These are phyloP conservation scores for Anguilla pacifica DNA, from an alignment of 2,797 vertebrate species.

Conservation along the genomic window DNA sequence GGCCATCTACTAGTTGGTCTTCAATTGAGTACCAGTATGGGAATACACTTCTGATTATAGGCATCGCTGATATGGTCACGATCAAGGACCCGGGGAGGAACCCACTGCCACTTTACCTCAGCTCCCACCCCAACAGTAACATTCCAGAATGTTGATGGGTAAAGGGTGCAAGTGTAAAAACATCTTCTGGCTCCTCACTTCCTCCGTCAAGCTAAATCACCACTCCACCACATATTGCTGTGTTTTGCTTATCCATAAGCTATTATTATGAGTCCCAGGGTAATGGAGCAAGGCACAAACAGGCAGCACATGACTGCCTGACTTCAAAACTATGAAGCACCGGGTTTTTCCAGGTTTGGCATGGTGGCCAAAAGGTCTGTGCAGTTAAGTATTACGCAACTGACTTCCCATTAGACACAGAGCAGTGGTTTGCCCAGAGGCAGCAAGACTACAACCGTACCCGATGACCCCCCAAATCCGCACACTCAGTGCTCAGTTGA, in stretches of 20 bases:
- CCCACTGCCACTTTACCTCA: neutral
- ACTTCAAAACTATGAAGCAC: neutral
- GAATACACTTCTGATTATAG: neutral
- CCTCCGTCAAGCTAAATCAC: neutral
- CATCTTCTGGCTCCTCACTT: neutral
- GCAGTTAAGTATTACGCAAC: neutral
- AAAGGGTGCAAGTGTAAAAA: neutral
- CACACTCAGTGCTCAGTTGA: neutral
- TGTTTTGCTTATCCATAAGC: neutral
- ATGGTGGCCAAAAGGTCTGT: neutral
- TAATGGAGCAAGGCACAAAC: neutral
- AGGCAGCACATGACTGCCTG: neutral
- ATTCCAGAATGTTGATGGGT: neutral
- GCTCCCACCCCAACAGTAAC: neutral
- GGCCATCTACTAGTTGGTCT: neutral
- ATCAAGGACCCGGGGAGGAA: neutral
- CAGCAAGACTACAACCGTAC: neutral
- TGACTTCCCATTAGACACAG: conserved; percentile 19
- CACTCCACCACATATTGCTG: neutral
- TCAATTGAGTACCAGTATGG: neutral
- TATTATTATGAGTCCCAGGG: neutral
- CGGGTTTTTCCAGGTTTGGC: neutral
- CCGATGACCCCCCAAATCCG: neutral
- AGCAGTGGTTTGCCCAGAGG: neutral
- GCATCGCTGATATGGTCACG: neutral